A percentile compares a stretch with the other conserved stretches of the same genome.
These are phyloP conservation scores for zebrafish (Danio rerio) DNA, from an alignment of 2,113 vertebrate genomes.

Conservation along the genomic window DNA sequence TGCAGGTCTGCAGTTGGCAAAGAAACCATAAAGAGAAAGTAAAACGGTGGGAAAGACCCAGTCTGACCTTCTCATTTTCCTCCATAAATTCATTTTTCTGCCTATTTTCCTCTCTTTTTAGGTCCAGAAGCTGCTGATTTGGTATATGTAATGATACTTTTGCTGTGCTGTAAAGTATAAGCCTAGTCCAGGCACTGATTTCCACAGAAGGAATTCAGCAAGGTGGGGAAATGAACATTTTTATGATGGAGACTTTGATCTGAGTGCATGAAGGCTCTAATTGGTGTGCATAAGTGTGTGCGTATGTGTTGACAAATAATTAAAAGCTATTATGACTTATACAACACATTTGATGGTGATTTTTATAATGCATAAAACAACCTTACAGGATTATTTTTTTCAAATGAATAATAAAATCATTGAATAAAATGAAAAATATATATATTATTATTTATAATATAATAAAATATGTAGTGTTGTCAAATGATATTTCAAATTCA, in stretches of 20 bases:
- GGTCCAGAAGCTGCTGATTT: neutral
- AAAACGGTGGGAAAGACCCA: conserved; percentile 73
- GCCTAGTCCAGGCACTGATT: neutral
- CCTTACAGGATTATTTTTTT: too few species aligned
- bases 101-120: neutral
- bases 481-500: too few species aligned
- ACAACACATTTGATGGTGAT: too few species aligned
- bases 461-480: too few species aligned
- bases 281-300: neutral
- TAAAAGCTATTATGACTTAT: neutral
- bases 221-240: neutral
- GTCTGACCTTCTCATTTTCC: conserved; percentile 35
- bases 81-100: conserved; percentile 48
- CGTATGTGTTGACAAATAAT: neutral
- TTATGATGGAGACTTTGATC: conserved; percentile 70
- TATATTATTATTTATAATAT: too few species aligned
- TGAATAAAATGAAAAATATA: too few species aligned
- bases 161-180: neutral
- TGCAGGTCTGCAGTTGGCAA: conserved; percentile 73
- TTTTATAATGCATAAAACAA: too few species aligned
- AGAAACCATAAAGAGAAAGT: conserved; percentile 75
- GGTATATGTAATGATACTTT: neutral
- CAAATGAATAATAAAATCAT: too few species aligned
- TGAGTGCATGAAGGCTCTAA: neutral
- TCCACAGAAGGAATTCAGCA: neutral